Conservation (phyloP, 2,888 invertebrate species). For the Drosophila tanythrix region DNA sequence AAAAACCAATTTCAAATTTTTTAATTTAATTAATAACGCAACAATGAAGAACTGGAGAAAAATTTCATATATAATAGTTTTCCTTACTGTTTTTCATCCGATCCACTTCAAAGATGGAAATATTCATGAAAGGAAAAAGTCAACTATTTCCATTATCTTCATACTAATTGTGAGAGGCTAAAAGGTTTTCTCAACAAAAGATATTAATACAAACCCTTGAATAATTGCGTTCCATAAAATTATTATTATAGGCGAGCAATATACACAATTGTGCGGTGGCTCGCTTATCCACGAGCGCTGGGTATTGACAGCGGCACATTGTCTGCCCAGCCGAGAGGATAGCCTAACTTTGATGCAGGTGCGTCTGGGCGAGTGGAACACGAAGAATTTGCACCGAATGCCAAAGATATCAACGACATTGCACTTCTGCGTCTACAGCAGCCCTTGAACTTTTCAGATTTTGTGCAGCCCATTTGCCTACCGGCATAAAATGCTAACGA, state of each 20-base stretch:
- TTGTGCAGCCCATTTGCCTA: conserved; percentile 87
- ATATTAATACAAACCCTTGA: background rate
- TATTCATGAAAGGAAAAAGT: background rate
- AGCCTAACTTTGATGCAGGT: conserved; percentile 85
- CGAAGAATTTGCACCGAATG: background rate
- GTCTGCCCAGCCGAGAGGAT: conserved; percentile 86
- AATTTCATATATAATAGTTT: background rate
- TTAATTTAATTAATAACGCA: background rate
- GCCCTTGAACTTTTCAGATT: conserved; percentile 86
- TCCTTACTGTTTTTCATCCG: background rate
- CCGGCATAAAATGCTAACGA: conserved; percentile 81
- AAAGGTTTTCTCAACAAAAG: background rate
- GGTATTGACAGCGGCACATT: conserved; percentile 90
- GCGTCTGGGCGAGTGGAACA: conserved; percentile 84
- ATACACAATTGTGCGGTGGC: conserved; percentile 47
- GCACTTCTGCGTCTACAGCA: conserved; percentile 88
- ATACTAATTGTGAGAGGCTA: background rate
- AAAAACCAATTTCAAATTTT: background rate
- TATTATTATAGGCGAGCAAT: conserved; percentile 23
- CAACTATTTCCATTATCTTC: background rate
- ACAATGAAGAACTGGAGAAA: background rate
- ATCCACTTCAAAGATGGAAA: background rate
- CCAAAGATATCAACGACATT: conserved; percentile 89
- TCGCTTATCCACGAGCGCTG: conserved; percentile 51
- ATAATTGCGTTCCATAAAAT: background rate